phyloP scores from a whole-genome alignment of 2,113 vertebrate genomes.

The Cettia cetti region DNA sequence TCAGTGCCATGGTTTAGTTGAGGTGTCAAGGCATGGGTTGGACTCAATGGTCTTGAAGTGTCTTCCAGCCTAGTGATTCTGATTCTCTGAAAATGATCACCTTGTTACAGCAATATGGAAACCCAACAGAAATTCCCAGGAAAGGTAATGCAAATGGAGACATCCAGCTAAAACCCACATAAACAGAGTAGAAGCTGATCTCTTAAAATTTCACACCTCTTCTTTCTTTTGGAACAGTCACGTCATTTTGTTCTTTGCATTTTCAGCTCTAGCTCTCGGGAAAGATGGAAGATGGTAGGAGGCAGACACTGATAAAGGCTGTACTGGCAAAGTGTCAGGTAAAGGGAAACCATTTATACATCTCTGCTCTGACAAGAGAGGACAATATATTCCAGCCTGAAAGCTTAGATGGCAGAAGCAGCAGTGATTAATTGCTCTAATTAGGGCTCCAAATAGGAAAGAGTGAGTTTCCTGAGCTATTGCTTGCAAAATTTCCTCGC shows the following conservation, averaged over 20 bases:
- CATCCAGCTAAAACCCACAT: neutral
- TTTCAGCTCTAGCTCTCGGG: neutral
- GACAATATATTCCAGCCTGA: constrained; percentile 43
- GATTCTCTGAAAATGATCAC: neutral
- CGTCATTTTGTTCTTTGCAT: neutral
- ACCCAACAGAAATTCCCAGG: neutral
- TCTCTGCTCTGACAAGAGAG: constrained; percentile 33
- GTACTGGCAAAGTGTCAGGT: constrained; percentile 16
- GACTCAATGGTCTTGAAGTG: neutral
- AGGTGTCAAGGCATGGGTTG: neutral
- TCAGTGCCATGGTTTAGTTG: neutral
- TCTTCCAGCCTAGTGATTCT: neutral
- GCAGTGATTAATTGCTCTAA: constrained; percentile 63
- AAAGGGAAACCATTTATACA: constrained; percentile 46
- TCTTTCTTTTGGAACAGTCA: constrained; percentile 23
- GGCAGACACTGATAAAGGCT: constrained; percentile 36
- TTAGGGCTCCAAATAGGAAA: constrained; percentile 44
- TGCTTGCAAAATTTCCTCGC: neutral
- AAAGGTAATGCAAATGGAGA: neutral
- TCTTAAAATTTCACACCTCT: constrained; percentile 12
- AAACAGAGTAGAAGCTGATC: neutral
- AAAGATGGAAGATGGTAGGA: constrained; percentile 41
- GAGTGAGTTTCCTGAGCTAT: constrained; percentile 29
- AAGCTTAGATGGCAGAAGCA: constrained; percentile 40
- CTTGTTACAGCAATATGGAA: neutral